phyloP scores from a whole-genome alignment of 2,113 vertebrate species.

The Euleptes europaea region DNA sequence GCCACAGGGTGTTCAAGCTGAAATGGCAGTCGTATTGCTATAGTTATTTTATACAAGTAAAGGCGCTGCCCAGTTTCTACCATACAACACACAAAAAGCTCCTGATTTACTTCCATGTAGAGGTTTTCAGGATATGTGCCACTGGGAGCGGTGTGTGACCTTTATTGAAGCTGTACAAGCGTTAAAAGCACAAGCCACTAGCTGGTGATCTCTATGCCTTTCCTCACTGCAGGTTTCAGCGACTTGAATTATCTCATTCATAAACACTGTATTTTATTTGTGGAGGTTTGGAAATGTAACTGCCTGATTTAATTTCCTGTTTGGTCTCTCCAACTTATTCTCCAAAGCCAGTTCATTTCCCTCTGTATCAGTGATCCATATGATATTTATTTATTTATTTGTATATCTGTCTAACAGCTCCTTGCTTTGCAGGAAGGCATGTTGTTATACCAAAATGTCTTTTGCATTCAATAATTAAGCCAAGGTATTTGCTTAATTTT shows the following conservation, averaged over 20 bases:
- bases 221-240: slow-evolving; percentile 51
- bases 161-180: slow-evolving; percentile 32
- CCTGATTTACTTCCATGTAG: slow-evolving; percentile 22
- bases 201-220: slow-evolving; percentile 58
- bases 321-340: background rate
- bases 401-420: slow-evolving; percentile 57
- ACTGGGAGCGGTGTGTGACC: slow-evolving; percentile 35
- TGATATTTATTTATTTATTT: slow-evolving; percentile 7
- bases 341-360: slow-evolving; percentile 36
- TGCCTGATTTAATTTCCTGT: slow-evolving; percentile 36
- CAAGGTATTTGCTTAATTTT: slow-evolving; percentile 46
- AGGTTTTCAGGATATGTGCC: slow-evolving; percentile 36
- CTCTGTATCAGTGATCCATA: slow-evolving; percentile 34
- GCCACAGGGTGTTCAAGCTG: slow-evolving; percentile 40
- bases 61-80: slow-evolving; percentile 39
- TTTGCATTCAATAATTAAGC: slow-evolving; percentile 42
- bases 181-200: slow-evolving; percentile 67
- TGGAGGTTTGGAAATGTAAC: slow-evolving; percentile 8
- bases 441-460: slow-evolving; percentile 52
- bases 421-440: background rate
- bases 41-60: slow-evolving; percentile 48
- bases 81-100: slow-evolving; percentile 9
- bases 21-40: slow-evolving; percentile 52
- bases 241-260: slow-evolving; percentile 39
- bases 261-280: slow-evolving; percentile 37